phyloP scores from a whole-genome alignment of 2,797 vertebrate genomes.

The Neosalanx taihuensis region DNA sequence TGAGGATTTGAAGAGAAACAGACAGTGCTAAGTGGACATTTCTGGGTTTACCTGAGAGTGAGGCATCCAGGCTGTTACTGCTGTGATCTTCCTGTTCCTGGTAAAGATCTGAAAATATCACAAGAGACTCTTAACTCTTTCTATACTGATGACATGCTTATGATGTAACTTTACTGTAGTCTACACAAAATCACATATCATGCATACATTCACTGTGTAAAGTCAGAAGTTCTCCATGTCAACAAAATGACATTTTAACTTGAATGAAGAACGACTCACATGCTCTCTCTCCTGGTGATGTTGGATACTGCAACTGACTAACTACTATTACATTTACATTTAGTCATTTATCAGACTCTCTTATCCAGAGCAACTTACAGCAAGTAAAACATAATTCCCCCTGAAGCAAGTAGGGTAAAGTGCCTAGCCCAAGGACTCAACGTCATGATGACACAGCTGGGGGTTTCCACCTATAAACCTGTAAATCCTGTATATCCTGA shows the following conservation, averaged over 20 bases:
- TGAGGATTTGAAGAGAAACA: neutral
- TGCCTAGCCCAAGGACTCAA: no score
- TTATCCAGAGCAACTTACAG: no score
- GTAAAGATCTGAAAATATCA: slow-evolving; percentile 60
- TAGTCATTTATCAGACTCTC: no score
- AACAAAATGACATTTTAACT: neutral
- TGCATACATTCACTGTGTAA: no score
- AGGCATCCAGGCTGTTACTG: slow-evolving; percentile 21
- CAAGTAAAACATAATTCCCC: no score
- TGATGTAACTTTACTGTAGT: neutral
- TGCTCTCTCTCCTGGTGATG: slow-evolving; percentile 9
- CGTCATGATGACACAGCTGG: no score
- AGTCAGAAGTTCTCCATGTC: no score
- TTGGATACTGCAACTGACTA: neutral
- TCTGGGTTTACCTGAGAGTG: slow-evolving; percentile 44
- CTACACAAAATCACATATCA: no score
- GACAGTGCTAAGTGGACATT: neutral
- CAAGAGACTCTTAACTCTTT: neutral
- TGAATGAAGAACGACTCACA: slow-evolving; percentile 2
- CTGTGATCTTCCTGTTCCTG: slow-evolving; percentile 22
- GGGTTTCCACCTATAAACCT: no score
- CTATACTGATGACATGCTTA: slow-evolving; percentile 5
- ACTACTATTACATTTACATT: no score
- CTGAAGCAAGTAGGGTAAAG: no score
- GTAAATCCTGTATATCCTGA: no score